Conservation (phyloP, 2,113 vertebrate genomes). For the Willisornis vidua region DNA sequence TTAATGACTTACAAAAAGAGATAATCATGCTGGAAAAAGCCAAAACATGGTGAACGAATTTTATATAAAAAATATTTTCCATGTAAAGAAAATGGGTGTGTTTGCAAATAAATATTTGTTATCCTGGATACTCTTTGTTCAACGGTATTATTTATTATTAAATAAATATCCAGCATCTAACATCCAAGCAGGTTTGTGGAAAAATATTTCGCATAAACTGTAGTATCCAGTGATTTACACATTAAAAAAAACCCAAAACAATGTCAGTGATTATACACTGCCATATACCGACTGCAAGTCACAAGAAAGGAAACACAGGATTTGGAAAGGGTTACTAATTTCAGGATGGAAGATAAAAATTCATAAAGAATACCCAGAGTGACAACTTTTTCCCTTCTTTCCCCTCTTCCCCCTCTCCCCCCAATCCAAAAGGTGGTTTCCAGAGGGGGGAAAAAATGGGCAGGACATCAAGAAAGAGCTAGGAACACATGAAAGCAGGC, state of each 20-base stretch:
- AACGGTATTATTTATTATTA: neutral
- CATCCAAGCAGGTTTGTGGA: neutral
- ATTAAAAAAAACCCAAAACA: neutral
- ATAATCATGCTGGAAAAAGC: neutral
- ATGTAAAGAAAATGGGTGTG: neutral
- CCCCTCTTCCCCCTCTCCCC: too few relatives aligned
- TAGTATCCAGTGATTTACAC: neutral
- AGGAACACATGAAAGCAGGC: neutral
- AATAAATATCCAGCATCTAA: neutral
- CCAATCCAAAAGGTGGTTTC: neutral
- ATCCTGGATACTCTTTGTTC: neutral
- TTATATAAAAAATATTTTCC: neutral
- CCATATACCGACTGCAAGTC: neutral
- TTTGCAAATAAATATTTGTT: neutral
- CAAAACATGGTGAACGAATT: neutral
- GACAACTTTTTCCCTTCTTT: neutral
- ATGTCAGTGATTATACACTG: neutral
- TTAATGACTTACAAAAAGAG: neutral
- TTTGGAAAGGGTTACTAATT: neutral
- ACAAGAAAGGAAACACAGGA: neutral
- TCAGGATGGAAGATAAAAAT: neutral
- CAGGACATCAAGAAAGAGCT: neutral
- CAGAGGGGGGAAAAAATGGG: fast-evolving
- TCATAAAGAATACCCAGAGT: neutral
- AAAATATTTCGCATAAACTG: neutral